These are phyloP conservation scores for Copidosoma floridanum DNA, from an alignment of 1,140 invertebrate genomes.

Conservation along the genomic window DNA sequence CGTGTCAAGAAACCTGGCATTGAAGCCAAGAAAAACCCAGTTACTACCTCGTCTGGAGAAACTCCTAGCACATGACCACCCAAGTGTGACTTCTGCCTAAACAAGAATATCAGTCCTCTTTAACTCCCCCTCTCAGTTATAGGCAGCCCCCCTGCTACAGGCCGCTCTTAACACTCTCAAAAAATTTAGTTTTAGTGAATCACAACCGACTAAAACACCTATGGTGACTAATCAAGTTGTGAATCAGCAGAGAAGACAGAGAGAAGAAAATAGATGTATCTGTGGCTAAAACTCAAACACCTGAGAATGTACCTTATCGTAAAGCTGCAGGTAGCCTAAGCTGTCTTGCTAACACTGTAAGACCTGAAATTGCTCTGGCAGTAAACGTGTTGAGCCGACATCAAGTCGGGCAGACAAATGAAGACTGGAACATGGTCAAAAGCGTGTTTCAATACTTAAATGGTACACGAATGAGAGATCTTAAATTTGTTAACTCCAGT, in stretches of 20 bases:
- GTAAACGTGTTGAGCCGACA: slow-evolving; percentile 1
- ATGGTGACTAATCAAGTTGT: slow-evolving; percentile 4
- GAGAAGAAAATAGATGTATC: too few species aligned
- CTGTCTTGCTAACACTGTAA: background rate
- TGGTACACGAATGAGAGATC: background rate
- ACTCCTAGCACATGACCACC: too few species aligned
- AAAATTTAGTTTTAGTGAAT: background rate
- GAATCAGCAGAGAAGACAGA: background rate
- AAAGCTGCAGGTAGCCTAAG: background rate
- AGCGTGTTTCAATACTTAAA: too few species aligned
- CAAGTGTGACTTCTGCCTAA: too few species aligned
- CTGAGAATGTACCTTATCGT: background rate
- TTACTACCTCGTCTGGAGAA: too few species aligned
- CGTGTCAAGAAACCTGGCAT: too few species aligned
- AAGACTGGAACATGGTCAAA: too few species aligned
- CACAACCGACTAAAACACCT: background rate
- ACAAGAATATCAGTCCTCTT: too few species aligned
- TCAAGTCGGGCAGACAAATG: background rate
- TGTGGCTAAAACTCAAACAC: background rate
- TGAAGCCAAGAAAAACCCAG: too few species aligned
- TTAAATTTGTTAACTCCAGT: background rate
- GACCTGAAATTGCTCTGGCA: background rate
- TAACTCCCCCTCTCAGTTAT: too few species aligned
- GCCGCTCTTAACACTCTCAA: background rate
- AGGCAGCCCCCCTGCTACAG: too few species aligned